Evolutionary conservation across 1,140 invertebrate genomes (phyloP), one percentile per base, ranked within the genome.

Genomic region (Microplitis demolitor): DNA sequence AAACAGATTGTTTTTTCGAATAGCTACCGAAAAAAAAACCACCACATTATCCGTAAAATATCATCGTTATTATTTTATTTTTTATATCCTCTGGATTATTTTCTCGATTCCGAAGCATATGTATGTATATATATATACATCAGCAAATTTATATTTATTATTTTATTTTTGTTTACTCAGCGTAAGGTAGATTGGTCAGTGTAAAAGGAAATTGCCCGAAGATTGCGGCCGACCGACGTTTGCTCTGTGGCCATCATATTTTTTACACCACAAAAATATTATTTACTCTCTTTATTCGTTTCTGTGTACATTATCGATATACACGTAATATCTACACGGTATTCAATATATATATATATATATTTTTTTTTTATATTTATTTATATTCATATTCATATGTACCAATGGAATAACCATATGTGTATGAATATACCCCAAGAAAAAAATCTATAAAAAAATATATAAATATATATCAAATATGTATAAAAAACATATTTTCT

Each of bases 121-220:
- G n/a, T 33, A 53, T 24, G 33, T 3, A 31, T n/a, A 14, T 64
- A 35, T 51, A 66, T 66, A 66, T 56, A 72, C 31, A 73, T 50
- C 56, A 11, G 51, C 4, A 45, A 24, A 39, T 61, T 62, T 74
- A 66, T 62, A 31, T 33, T 11, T 33, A 24, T 53, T 64, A 74
- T 73, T 76, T 77, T 82, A 82, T 79, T 82, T 58, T 66, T 72
- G 78, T 84, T 83, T 82, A 77, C 70, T 78, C 80, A 79, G 76
- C 54, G 64, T 80, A 75, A 82, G 81, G 79, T 75, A 74, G 76
- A 75, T 76, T 73, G 73, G 51, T 51, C 39, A 35, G 50, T 54
- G 31, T 58, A 39, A 11, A 35, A 37, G 73, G 45, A 73, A 76
- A 76, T 76, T 74, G 76, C 50, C 66, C 61, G 73, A 77, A 75